These are phyloP conservation scores for Calliphora vomitoria DNA, from an alignment of 2,888 invertebrate species.

Conservation along the genomic window DNA sequence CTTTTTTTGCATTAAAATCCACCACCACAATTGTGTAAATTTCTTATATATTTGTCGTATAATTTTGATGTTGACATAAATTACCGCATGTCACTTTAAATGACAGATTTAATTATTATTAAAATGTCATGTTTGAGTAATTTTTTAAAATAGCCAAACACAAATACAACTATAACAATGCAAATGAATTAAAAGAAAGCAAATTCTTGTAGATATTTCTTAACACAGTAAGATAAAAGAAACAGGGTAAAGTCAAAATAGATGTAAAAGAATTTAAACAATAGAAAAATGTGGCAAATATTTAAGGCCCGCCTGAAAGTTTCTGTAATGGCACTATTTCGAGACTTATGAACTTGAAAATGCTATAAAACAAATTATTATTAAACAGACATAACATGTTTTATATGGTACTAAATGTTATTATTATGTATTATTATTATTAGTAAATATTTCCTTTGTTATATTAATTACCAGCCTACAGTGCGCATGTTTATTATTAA, in stretches of 20 bases:
- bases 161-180: background rate
- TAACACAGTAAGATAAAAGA: background rate
- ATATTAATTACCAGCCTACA: background rate
- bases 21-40: background rate
- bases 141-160: background rate
- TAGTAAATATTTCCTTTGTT: background rate
- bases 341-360: too few relatives aligned
- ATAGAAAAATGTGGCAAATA: too few relatives aligned
- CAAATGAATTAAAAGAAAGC: constrained; percentile 24
- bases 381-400: too few relatives aligned
- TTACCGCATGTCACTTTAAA: constrained; percentile 59
- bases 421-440: too few relatives aligned
- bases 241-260: background rate
- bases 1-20: background rate
- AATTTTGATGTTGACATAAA: constrained; percentile 59
- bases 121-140: constrained; percentile 59
- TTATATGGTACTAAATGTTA: too few relatives aligned
- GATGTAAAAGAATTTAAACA: too few relatives aligned
- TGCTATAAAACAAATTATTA: too few relatives aligned
- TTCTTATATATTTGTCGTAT: background rate
- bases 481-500: background rate
- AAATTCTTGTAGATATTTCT: background rate
- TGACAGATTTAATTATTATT: constrained; percentile 66
- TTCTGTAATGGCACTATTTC: too few relatives aligned
- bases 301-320: too few relatives aligned